Evolutionary conservation across 1,140 invertebrate genomes (phyloP), one percentile per base, ranked within the genome.

Genomic region (Magallana gigas): DNA sequence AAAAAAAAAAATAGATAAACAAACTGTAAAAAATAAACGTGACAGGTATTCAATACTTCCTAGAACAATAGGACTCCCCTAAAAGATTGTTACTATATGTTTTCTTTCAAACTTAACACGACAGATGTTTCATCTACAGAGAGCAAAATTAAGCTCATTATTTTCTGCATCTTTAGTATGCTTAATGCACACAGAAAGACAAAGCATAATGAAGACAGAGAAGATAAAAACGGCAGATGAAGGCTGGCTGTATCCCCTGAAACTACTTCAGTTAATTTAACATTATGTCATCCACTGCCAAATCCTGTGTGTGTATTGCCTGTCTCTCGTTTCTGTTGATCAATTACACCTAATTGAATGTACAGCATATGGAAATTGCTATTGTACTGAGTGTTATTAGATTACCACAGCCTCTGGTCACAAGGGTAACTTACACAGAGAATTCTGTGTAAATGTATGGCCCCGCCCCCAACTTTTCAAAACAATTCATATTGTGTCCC

Each of bases 251-350:
- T 12, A 23, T 71, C 23, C 23, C 68, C 12, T 11, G 68, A 29
- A 71, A 71, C 68, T 71, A 71, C 68, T 71, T 71, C 68, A 71
- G 68, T 71, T 71, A 71, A 71, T 71, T 71, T 71, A 71, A 71
- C 68, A 71, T 71, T 71, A 71, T 71, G 68, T 71, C 68, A 71
- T 71, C 23, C 68, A 5, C 68, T 36, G 68, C 68, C 68, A 71
- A 71, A 71, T 36, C 68, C 68, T 71, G 23, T 71, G 68, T 71
- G 68, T 71, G 68, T 71, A 71, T 71, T 71, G 68, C 68, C 68
- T 71, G 68, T 71, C 68, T 71, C 64, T 23, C 29, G 68, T 29
- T 71, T 29, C 68, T 71, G 68, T 71, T 71, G 68, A 71, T 71
- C 68, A 71, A 71, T 71, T 71, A 71, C 23, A 29, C 18, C 68